Evolutionary conservation across 2,888 invertebrate species (phyloP).

Genomic region (Physocephala rufipes): DNA sequence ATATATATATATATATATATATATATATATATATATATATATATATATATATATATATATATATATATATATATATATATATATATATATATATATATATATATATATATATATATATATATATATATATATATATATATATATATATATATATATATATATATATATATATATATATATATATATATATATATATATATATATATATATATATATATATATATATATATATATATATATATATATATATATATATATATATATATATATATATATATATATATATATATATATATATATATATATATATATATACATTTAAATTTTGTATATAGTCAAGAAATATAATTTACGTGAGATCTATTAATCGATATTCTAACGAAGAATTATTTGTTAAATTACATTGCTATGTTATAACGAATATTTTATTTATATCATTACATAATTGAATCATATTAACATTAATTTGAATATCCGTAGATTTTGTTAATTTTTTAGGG

Average conservation of each 20-base stretch:
- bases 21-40: background rate
- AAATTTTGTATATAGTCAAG: slow-evolving; percentile 63
- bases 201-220: slow-evolving; percentile 1
- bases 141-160: slow-evolving; percentile 1
- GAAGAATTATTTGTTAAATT: no score
- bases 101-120: slow-evolving; percentile 1
- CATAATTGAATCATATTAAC: no score
- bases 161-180: slow-evolving; percentile 1
- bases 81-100: no score
- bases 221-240: background rate
- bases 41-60: slow-evolving; percentile 1
- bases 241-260: background rate
- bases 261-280: background rate
- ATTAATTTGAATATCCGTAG: no score
- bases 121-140: slow-evolving; percentile 1
- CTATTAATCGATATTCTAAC: no score
- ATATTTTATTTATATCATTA: no score
- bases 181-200: slow-evolving; percentile 1
- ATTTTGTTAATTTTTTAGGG: no score
- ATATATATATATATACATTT: background rate
- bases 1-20: background rate
- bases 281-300: background rate
- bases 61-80: background rate
- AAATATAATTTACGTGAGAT: no score
- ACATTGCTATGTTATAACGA: no score